Evolutionary conservation across 1,140 invertebrate genomes (phyloP), one percentile per base, ranked within the genome.

Genomic region (Lordiphosa mommai): DNA sequence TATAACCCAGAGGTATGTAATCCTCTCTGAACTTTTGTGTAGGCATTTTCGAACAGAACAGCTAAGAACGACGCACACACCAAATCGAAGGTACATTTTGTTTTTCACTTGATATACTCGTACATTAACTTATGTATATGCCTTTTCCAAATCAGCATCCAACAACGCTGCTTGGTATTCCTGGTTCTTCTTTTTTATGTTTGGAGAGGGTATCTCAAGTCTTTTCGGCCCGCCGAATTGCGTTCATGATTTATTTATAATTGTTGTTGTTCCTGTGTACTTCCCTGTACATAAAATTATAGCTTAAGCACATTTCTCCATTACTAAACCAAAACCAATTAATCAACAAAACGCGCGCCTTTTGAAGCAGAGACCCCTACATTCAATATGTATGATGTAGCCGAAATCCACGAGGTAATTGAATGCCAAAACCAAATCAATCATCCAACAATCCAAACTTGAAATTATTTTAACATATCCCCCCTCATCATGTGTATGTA

Each of bases 371-470:
- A 40, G 9, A 23, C 27, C 20, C 23, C 7, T 5, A 27, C 23
- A 27, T 27, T 27, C 7, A 6, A 27, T 27, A 27, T 27, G 23
- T 27, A 4, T 27, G 23, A 27, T 27, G 23, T 27, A 27, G 23
- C 23, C 23, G 23, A 27, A 65, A 16, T 29, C 10, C 40, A 65
- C 61, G 61, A 66, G 61, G 61, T 66, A 66, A 66, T 66, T 66
- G 63, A 52, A 65, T n/a, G 37, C 29, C 38, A 23, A 20, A 37
- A 34, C 33, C 55, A 47, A 64, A 46, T 41, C 32, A 27, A 27
- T 27, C 23, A 27, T 27, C 23, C 23, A 27, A 27, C 23, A 49
- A 63, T 63, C 29, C 44, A 34, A 61, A 4, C 36, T 29, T 27
- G 17, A 17, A 27, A 61, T 10, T 23, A 27, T 27, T 27, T 27